Percentiles rank a stretch among this genome's conserved stretches.
Conservation (phyloP, 2,113 vertebrate species). For the Vimba vimba region DNA sequence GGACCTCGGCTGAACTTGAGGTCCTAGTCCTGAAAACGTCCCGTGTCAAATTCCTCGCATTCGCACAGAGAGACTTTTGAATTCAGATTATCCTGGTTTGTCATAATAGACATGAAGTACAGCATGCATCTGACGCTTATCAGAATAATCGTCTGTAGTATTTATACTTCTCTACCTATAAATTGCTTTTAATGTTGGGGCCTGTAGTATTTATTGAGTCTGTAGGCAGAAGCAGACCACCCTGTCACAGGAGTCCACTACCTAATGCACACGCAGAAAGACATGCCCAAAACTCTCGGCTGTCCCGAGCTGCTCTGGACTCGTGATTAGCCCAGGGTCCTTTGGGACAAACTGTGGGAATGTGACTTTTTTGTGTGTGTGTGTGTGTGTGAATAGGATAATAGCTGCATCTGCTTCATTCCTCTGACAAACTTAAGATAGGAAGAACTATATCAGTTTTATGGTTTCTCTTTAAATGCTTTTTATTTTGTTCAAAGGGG, state of each 20-base stretch:
- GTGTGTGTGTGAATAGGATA: not conserved
- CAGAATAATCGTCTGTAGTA: conserved; percentile 42
- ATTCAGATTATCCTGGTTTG: conserved; percentile 30
- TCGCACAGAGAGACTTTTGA: not conserved
- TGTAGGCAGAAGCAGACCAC: conserved; percentile 33
- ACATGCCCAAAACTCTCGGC: not conserved
- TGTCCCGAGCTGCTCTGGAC: not conserved
- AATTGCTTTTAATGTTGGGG: conserved; percentile 35
- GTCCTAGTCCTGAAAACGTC: not conserved
- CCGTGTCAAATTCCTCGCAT: conserved; percentile 26
- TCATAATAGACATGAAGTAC: conserved; percentile 44
- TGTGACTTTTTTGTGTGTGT: not conserved
- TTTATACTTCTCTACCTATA: conserved; percentile 36
- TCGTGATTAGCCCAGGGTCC: not conserved
- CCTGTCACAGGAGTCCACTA: not conserved
- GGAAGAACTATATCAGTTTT: not conserved
- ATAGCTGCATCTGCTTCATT: conserved; percentile 36
- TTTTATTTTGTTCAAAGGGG: not conserved
- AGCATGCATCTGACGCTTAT: conserved; percentile 10
- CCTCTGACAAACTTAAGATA: not conserved
- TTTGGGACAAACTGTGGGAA: conserved; percentile 2
- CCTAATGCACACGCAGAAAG: not conserved
- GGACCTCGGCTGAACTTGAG: conserved; percentile 11
- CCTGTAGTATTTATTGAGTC: conserved; percentile 41
- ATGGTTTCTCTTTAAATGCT: not conserved